phyloP scores from a whole-genome alignment of 1,140 invertebrate species.

The Paramacrobiotus metropolitanus region DNA sequence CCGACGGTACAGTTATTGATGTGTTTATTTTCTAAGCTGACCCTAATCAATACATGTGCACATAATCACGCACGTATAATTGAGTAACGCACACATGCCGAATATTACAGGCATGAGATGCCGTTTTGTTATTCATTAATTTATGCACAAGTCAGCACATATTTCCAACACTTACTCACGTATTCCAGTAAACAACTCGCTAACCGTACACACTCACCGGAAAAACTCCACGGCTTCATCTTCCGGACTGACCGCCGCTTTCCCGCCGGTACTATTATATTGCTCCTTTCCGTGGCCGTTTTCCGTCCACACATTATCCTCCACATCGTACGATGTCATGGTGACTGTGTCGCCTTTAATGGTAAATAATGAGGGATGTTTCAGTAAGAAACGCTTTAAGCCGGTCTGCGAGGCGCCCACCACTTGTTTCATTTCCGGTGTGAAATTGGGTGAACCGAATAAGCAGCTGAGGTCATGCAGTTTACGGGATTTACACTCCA shows the following conservation, averaged over 20 bases:
- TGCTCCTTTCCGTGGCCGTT: background rate
- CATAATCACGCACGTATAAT: background rate
- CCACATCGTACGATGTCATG: background rate
- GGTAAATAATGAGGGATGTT: conserved; percentile 25
- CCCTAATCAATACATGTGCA: too few relatives aligned
- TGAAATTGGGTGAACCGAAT: conserved; percentile 24
- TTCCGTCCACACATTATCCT: background rate
- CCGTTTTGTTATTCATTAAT: too few relatives aligned
- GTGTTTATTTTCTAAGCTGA: too few relatives aligned
- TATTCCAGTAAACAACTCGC: background rate
- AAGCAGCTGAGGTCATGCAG: background rate
- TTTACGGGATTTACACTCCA: background rate
- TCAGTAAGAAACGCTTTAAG: conserved; percentile 23
- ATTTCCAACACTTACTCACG: too few relatives aligned
- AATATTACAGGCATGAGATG: background rate
- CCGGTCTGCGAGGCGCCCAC: conserved; percentile 25
- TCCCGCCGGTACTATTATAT: background rate
- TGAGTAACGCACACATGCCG: background rate
- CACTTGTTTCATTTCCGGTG: conserved; percentile 23
- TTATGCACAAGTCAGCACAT: too few relatives aligned
- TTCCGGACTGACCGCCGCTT: background rate
- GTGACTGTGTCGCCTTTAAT: conserved; percentile 21
- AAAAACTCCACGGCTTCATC: conserved; percentile 1
- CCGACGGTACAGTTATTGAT: too few relatives aligned
- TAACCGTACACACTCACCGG: background rate